These are phyloP conservation scores for Shargacucullia verbasci DNA, from an alignment of 2,888 invertebrate genomes.

Conservation along the genomic window DNA sequence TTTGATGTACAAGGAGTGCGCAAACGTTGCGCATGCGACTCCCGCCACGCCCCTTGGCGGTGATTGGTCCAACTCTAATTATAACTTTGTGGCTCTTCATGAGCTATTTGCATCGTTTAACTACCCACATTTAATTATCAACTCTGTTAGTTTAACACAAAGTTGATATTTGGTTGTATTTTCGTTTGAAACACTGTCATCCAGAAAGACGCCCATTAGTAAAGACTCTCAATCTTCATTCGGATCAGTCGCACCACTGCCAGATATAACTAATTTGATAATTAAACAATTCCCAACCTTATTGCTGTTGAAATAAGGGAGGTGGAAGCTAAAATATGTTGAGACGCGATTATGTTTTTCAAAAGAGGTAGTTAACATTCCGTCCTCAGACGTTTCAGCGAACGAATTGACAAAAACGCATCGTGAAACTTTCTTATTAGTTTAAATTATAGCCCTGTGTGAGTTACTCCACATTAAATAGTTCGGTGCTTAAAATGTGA, in stretches of 20 bases:
- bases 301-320: conserved; percentile 46
- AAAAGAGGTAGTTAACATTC: conserved; percentile 83
- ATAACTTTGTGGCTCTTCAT: conserved; percentile 77
- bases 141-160: conserved; percentile 45
- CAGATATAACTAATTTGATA: conserved; percentile 67
- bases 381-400: conserved; percentile 77
- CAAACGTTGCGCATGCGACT: conserved; percentile 71
- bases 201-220: conserved; percentile 87
- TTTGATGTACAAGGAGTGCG: conserved; percentile 76
- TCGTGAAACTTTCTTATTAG: conserved; percentile 82
- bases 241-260: conserved; percentile 65
- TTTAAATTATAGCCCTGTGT: conserved; percentile 72
- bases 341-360: conserved; percentile 75
- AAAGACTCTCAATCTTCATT: conserved; percentile 85
- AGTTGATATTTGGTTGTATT: conserved; percentile 34
- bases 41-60: conserved; percentile 74
- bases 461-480: conserved; percentile 41
- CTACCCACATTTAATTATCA: conserved; percentile 42
- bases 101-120: conserved; percentile 88
- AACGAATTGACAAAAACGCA: conserved; percentile 87
- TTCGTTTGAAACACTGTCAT: conserved; percentile 79
- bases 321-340: conserved; percentile 26
- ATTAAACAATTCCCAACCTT: conserved; percentile 63
- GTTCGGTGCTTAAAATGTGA: conserved; percentile 47
- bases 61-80: conserved; percentile 86